Base-by-base conservation (phyloP, 2,113 vertebrate genomes). In the Chaenogobius annularis region DNA sequence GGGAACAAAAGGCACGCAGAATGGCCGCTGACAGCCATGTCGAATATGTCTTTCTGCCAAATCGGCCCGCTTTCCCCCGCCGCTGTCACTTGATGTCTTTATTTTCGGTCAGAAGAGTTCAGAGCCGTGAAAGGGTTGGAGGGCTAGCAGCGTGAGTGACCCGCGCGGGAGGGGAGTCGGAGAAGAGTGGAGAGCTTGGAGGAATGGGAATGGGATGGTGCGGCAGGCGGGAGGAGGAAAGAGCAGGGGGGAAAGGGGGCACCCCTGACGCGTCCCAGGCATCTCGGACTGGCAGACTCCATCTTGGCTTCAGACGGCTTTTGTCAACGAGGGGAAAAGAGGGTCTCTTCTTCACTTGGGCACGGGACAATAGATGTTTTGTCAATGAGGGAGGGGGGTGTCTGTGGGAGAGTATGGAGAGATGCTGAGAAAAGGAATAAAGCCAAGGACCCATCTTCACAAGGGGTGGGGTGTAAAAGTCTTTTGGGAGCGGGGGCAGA, bases 1-100 rank as follows among this genome's bases (percentile, higher is more conserved):
- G 82, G 71, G 89, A 89, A 93, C 90, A 94, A 95, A 94, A 96
- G 95, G 84, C 80, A 70, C 79, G 83, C 85, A 89, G 92, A 93
- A 93, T 93, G 86, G 88, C 94, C 84, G 89, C 90, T 97, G 97
- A 98, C 97, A 99, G 95, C 95, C 96, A 95, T 97, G 96, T 94
- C 96, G 95, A 98, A 98, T 96, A 98, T 97, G 96, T 97, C 96
- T 96, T 96, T 96, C 95, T 95, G 94, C 94, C 91, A 94, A 89
- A 92, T 94, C 95, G 94, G 92, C 89, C 93, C 94, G 93, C 90
- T 91, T 93, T 92, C 89, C 91, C 86, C 91, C 94, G 55, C 83
- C 86, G 89, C 90, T 91, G 91, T 92, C 93, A 94, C 95, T 97
- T 97, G 97, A 98, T 96, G 96, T 97, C 96, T 99, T 98, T 96